Evolutionary conservation across 2,797 vertebrate genomes (phyloP).

Genomic region (Tapirus indicus): DNA sequence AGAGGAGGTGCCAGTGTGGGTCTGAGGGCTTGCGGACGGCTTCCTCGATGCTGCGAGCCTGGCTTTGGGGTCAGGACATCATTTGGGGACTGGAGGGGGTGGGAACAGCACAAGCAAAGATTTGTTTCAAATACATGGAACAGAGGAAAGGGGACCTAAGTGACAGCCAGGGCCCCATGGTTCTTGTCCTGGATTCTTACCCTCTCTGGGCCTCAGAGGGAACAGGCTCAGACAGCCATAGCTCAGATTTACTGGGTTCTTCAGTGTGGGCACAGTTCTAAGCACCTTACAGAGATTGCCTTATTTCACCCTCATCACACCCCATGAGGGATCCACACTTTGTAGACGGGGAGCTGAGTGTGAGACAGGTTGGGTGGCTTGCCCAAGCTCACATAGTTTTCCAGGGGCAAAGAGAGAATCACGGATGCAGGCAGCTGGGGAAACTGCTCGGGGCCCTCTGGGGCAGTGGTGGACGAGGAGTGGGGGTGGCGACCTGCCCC

Average conservation of each 20-base stretch:
- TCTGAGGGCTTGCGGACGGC: fast-evolving
- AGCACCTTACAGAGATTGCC: background rate
- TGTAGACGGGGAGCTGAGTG: fast-evolving
- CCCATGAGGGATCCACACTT: fast-evolving
- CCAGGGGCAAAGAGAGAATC: background rate
- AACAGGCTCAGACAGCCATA: background rate
- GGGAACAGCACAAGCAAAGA: background rate
- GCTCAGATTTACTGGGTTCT: background rate
- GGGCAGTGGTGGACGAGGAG: fast-evolving
- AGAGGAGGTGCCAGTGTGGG: background rate
- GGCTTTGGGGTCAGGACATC: background rate
- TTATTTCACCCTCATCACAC: background rate
- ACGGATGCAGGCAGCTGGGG: background rate
- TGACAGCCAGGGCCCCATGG: background rate
- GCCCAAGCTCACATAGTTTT: background rate
- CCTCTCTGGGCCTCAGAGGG: background rate
- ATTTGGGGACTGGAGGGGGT: background rate
- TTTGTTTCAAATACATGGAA: background rate
- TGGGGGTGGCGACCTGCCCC: background rate
- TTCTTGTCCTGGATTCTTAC: background rate
- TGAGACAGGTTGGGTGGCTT: background rate
- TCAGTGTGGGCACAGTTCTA: background rate
- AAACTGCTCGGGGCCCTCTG: background rate
- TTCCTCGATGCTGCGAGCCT: background rate
- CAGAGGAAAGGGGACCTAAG: background rate